Conservation (phyloP, 2,888 invertebrate species). For the Callyntrura guangdongensis region DNA sequence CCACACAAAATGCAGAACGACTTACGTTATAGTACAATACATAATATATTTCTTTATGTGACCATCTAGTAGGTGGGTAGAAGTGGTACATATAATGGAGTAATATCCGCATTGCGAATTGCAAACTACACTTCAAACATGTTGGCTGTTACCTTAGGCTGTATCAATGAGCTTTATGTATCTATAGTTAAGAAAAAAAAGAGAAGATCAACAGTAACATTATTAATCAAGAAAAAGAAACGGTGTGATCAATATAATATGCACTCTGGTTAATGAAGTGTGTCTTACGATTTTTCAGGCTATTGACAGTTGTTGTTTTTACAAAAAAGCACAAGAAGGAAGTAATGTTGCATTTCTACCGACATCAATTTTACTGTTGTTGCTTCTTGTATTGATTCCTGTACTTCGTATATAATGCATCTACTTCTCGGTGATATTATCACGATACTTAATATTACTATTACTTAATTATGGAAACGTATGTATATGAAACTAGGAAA, state of each 20-base stretch:
- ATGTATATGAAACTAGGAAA: background rate
- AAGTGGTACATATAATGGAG: no score
- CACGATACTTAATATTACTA: background rate
- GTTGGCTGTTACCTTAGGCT: constrained; percentile 67
- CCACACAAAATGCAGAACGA: background rate
- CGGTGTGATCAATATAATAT: background rate
- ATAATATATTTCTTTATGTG: constrained; percentile 20
- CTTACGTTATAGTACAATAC: background rate
- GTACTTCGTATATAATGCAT: no score
- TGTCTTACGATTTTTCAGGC: no score
- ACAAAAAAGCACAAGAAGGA: no score
- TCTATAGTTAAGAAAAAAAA: constrained; percentile 21
- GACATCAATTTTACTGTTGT: no score
- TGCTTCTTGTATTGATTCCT: no score
- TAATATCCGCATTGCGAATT: constrained; percentile 3
- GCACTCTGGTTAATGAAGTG: no score
- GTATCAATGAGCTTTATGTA: constrained; percentile 68
- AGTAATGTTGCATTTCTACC: no score
- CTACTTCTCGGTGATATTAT: no score
- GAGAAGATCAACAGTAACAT: background rate
- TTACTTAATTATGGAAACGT: background rate
- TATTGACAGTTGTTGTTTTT: no score
- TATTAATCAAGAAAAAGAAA: background rate
- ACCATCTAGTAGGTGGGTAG: background rate
- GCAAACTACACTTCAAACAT: constrained; percentile 15